Evolutionary conservation across 2,797 vertebrate species (phyloP), one percentile per base, ranked within the genome.

Genomic region (Mareca penelope): DNA sequence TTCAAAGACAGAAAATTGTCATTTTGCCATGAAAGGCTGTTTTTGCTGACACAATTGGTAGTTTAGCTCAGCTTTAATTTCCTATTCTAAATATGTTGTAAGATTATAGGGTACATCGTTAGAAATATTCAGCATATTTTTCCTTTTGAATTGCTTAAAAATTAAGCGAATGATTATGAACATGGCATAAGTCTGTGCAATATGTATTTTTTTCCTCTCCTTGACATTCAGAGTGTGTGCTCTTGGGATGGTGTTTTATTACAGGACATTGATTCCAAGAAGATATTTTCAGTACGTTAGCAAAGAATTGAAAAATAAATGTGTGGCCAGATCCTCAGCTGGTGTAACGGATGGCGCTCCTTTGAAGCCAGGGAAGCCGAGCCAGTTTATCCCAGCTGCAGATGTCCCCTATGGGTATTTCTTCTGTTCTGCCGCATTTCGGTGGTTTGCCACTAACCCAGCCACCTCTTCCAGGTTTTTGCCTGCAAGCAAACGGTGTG

Each of bases 1-100:
- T 97, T 97, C 95, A 92, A 96, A 97, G 81, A 94, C 83, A 78
- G 80, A 94, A 97, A 97, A 94, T 82, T 94, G 88, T 95, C 80
- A 90, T 79, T 95, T 97, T 97, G 86, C 86, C 93, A 93, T 96
- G 93, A 97, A 97, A 96, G 64, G 44, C 90, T 93, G 39, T 94
- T 97, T 97, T 96, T 92, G 87, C 91, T 92, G 81, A 95, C 91
- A 96, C 93, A 97, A 94, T 79, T 76, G 90, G 76, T 96, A 63
- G 56, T 83, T 96, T 91, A 97, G 68, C 88, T 40, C 53, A 67
- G 85, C 78, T 94, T 69, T 97, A 89, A 71, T 95, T 97, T 97
- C 95, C 96, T 86, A 93, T 96, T 88, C 85, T 97, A 93, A 94
- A 92, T 94, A 70, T 91, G 83, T 95, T 96, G 91, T 94, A 94